Conservation (phyloP, 2,888 invertebrate genomes). For the Andricus curvator region DNA sequence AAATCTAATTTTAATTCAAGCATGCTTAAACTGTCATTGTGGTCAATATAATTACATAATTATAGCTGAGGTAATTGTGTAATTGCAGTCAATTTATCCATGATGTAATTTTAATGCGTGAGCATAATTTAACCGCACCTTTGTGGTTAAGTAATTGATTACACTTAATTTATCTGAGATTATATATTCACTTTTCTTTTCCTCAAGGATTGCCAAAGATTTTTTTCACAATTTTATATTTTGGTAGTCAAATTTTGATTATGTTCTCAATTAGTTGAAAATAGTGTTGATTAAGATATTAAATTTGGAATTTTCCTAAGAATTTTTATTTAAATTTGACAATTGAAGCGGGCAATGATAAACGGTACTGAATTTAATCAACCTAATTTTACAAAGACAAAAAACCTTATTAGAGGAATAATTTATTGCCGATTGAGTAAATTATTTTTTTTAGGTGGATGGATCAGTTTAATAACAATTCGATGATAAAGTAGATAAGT, state of each 20-base stretch:
- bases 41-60: not conserved
- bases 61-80: conserved; percentile 12
- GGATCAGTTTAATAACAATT: too few relatives aligned
- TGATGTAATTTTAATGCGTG: conserved; percentile 12
- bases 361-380: too few relatives aligned
- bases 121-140: conserved; percentile 9
- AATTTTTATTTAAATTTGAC: not conserved
- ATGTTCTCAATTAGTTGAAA: not conserved
- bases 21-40: not conserved
- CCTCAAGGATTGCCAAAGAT: not conserved
- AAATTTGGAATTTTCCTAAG: not conserved
- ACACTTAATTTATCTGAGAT: not conserved
- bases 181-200: not conserved
- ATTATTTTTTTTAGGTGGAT: too few relatives aligned
- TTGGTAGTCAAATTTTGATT: not conserved
- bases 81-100: not conserved
- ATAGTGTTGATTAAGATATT: not conserved
- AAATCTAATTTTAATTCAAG: not conserved
- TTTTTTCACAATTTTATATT: conserved; percentile 4
- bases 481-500: too few relatives aligned
- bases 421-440: too few relatives aligned
- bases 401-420: too few relatives aligned
- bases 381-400: too few relatives aligned
- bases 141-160: conserved; percentile 11
- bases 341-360: not conserved